Base-by-base conservation (phyloP, 2,888 invertebrate genomes). In the Drosophila demipolita region DNA sequence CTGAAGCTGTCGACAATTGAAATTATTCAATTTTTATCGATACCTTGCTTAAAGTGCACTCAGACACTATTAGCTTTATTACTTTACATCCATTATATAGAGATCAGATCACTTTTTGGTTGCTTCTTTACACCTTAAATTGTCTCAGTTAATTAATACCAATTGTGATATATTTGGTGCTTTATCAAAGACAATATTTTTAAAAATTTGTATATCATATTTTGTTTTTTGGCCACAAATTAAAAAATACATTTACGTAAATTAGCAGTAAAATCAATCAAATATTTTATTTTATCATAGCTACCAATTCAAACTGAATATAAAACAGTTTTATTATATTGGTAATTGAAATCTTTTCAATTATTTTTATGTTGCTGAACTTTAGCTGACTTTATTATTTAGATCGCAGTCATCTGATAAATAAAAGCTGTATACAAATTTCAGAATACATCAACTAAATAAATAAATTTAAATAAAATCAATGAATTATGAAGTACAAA, bases 1-100 rank as follows among this genome's bases (percentile, higher is more conserved):
- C 9, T 23, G 17, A 23, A 53, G 1, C 35, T 35, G 38, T 54
- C 8, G 26, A 55, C 38, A 11, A 55, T 55, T 55, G 38, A 55
- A 55, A 38, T 38, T 29, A 26, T 38, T 7, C 55, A 15, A n/a
- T 8, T 38, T 55, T n/a, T 38, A 55, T 55, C 55, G 55, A 55
- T 55, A 38, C n/a, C n/a, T 38, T n/a, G 26, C n/a, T 55, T 29
- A 26, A 23, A 38, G 6, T n/a, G 38, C 7, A 38, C 5, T 55
- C 5, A 5, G 15, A 55, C 15, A 8, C 4, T 29, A 4, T 17
- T 23, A 54, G 23, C 11, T 2, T 11, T 23, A 36, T 54, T 36
- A 36, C 9, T 6, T 54, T 4, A n/a, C n/a, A n/a, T 8, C 12
- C n/a, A 54, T 12, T 12, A 23, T 12, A 55, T n/a, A 29, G 38